These are phyloP conservation scores for Ailurus styani DNA, from an alignment of 2,113 vertebrate species.

Conservation along the genomic window DNA sequence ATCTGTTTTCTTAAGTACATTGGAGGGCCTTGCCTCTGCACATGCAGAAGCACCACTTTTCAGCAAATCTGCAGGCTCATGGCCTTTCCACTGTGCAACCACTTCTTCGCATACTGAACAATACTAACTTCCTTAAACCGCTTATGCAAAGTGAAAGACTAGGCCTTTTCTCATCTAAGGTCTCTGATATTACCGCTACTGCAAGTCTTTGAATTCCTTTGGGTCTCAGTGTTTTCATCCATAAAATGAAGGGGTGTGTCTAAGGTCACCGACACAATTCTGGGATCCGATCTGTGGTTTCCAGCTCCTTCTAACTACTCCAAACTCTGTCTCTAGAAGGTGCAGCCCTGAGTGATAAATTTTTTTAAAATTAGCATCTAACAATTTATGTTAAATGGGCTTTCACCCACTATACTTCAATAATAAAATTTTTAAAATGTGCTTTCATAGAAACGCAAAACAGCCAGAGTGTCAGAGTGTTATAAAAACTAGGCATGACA, in stretches of 20 bases:
- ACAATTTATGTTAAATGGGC: neutral
- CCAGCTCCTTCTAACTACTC: neutral
- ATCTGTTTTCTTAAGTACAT: neutral
- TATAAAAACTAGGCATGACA: neutral
- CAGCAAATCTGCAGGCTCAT: neutral
- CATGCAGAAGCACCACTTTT: neutral
- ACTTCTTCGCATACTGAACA: neutral
- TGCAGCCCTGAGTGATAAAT: neutral
- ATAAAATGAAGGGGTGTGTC: neutral
- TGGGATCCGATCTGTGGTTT: neutral
- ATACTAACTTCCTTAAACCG: neutral
- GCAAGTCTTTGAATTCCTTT: neutral
- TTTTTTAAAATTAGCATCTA: neutral
- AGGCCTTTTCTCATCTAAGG: neutral
- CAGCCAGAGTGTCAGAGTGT: neutral
- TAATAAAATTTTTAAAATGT: neutral
- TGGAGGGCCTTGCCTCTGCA: neutral
- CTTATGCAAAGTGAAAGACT: neutral
- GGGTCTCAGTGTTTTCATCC: neutral
- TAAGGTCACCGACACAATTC: neutral
- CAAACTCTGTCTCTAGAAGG: neutral
- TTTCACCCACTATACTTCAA: neutral
- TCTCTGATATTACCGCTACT: neutral
- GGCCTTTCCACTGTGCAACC: neutral
- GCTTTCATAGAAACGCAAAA: neutral